These are phyloP conservation scores for Hydriomena furcata DNA, from an alignment of 2,888 invertebrate genomes.

Conservation along the genomic window DNA sequence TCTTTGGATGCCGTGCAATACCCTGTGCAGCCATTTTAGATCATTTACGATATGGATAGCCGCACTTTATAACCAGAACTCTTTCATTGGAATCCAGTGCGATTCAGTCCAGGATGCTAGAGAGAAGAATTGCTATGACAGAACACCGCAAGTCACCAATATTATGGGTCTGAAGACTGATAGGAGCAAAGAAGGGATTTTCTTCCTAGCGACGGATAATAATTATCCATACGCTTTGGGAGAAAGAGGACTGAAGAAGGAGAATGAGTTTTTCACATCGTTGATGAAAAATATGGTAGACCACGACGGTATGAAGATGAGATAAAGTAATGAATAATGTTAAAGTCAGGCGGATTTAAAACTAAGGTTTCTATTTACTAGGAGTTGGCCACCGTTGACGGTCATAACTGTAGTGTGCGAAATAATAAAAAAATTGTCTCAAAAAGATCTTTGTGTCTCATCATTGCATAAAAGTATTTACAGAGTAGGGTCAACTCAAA, in stretches of 20 bases:
- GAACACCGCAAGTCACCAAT: constrained; percentile 48
- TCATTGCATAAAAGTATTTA: no score
- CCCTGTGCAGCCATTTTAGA: constrained; percentile 52
- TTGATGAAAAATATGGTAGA: constrained; percentile 36
- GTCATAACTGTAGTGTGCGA: no score
- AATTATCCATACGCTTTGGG: constrained; percentile 61
- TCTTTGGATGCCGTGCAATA: constrained; percentile 47
- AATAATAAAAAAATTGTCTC: no score
- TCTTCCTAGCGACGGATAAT: constrained; percentile 50
- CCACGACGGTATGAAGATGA: constrained; percentile 26
- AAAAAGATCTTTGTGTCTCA: no score
- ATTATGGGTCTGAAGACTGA: constrained; percentile 48
- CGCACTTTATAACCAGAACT: constrained; percentile 46
- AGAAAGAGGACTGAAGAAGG: constrained; percentile 53
- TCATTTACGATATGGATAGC: constrained; percentile 51
- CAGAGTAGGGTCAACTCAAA: no score
- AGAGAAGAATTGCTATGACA: constrained; percentile 48
- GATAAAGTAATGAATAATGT: no score
- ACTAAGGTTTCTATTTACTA: no score
- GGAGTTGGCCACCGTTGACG: no score
- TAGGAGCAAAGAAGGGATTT: constrained; percentile 47
- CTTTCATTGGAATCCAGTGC: constrained; percentile 55
- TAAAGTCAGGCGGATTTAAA: no score
- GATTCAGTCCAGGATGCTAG: constrained; percentile 56
- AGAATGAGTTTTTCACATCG: constrained; percentile 48